Evolutionary conservation across 2,888 invertebrate species (phyloP).

Genomic region (Apamea crenata): DNA sequence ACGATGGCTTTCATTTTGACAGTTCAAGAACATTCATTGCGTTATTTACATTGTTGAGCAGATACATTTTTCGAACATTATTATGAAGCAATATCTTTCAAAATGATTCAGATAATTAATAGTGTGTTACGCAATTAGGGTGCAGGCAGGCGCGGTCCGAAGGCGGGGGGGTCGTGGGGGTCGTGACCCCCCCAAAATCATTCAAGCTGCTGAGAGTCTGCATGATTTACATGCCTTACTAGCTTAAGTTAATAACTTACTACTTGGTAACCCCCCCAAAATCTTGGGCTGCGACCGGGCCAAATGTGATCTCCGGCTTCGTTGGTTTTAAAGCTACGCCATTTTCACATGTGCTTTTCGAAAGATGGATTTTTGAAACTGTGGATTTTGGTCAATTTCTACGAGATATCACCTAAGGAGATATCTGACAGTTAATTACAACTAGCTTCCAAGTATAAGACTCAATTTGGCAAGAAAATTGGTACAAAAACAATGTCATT

Average conservation of each 20-base stretch:
- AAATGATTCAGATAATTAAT: too few relatives aligned
- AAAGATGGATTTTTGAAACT: not conserved
- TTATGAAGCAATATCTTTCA: not conserved
- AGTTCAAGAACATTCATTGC: too few relatives aligned
- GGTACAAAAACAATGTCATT: slow-evolving; percentile 11
- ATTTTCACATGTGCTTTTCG: not conserved
- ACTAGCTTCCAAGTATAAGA: not conserved
- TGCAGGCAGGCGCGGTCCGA: too few relatives aligned
- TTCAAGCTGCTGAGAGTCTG: too few relatives aligned
- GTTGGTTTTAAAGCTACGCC: not conserved
- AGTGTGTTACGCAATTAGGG: not conserved
- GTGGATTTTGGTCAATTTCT: not conserved
- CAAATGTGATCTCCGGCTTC: not conserved
- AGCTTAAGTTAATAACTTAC: too few relatives aligned
- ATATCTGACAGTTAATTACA: not conserved
- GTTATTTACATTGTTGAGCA: too few relatives aligned
- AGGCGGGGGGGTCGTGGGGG: too few relatives aligned
- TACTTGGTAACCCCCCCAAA: too few relatives aligned
- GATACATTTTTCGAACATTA: not conserved
- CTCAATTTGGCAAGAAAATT: slow-evolving; percentile 3
- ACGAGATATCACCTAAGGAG: not conserved
- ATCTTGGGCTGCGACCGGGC: too few relatives aligned
- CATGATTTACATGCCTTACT: too few relatives aligned
- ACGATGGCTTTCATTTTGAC: not conserved
- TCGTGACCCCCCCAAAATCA: too few relatives aligned